Percentiles rank a stretch among this genome's conserved stretches.
phyloP scores from a whole-genome alignment of 1,140 invertebrate species.

The Leptinotarsa texana region DNA sequence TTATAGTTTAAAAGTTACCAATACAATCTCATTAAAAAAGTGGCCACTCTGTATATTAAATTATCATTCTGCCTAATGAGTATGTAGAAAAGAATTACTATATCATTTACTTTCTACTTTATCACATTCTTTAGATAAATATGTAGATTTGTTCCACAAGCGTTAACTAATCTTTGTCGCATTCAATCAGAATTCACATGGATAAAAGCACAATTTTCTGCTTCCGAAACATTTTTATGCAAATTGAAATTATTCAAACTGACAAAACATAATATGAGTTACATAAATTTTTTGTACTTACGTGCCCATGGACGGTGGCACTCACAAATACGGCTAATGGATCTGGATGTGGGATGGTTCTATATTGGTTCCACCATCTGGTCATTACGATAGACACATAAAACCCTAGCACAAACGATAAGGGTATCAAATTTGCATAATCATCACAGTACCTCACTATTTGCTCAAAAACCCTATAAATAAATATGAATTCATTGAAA shows the following conservation, averaged over 20 bases:
- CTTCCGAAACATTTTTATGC: too few relatives aligned
- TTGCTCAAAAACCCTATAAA: slow-evolving; percentile 66
- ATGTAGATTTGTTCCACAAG: too few relatives aligned
- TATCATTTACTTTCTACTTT: too few relatives aligned
- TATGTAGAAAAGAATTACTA: too few relatives aligned
- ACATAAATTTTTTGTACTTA: slow-evolving; percentile 29
- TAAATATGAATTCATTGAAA: not conserved
- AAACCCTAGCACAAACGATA: slow-evolving; percentile 69
- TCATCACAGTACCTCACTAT: slow-evolving; percentile 70
- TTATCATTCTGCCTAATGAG: too few relatives aligned
- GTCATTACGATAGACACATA: slow-evolving; percentile 93
- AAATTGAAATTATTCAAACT: too few relatives aligned
- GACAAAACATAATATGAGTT: not conserved
- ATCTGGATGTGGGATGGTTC: slow-evolving; percentile 82
- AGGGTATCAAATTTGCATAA: slow-evolving; percentile 72
- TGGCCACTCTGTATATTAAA: too few relatives aligned
- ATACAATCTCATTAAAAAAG: too few relatives aligned
- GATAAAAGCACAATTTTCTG: too few relatives aligned
- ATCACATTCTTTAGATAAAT: too few relatives aligned
- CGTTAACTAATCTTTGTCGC: not conserved
- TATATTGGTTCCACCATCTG: slow-evolving; percentile 93
- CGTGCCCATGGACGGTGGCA: slow-evolving; percentile 67
- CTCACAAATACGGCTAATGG: slow-evolving; percentile 83
- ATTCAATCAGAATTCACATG: too few relatives aligned
- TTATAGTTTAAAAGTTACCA: too few relatives aligned